Conservation (phyloP, 2,888 invertebrate species). For the Clepsis dumicolana region DNA sequence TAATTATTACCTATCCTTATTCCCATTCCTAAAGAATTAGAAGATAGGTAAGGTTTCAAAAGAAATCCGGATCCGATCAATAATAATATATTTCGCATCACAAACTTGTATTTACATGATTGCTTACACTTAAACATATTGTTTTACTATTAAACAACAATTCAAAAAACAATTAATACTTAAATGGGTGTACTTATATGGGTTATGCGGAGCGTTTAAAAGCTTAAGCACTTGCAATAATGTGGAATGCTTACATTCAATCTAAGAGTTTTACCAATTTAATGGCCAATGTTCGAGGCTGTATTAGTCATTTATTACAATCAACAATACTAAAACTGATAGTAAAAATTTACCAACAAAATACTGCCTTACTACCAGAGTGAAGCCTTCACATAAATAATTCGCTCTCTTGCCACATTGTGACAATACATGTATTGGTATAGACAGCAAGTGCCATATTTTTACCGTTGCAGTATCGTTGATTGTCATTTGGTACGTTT, state of each 20-base stretch:
- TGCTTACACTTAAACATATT: slow-evolving; percentile 76
- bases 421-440: too few relatives aligned
- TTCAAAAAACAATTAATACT: slow-evolving; percentile 72
- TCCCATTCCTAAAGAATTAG: too few relatives aligned
- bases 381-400: background rate
- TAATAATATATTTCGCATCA: slow-evolving; percentile 81
- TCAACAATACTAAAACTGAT: background rate
- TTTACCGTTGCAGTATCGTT: background rate
- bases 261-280: slow-evolving; percentile 50
- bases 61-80: slow-evolving; percentile 55
- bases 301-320: slow-evolving; percentile 34
- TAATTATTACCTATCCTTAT: too few relatives aligned
- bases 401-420: too few relatives aligned
- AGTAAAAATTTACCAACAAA: background rate
- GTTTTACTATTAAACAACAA: slow-evolving; percentile 75
- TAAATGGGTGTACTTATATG: slow-evolving; percentile 74
- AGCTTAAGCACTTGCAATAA: slow-evolving; percentile 53
- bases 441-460: too few relatives aligned
- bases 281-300: slow-evolving; percentile 52
- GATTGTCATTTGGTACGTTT: background rate
- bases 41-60: slow-evolving; percentile 39
- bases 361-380: background rate
- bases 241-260: slow-evolving; percentile 79
- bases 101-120: slow-evolving; percentile 85
- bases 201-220: slow-evolving; percentile 62